phyloP scores from a whole-genome alignment of 2,888 invertebrate genomes.

The Eristalinus aeneus region DNA sequence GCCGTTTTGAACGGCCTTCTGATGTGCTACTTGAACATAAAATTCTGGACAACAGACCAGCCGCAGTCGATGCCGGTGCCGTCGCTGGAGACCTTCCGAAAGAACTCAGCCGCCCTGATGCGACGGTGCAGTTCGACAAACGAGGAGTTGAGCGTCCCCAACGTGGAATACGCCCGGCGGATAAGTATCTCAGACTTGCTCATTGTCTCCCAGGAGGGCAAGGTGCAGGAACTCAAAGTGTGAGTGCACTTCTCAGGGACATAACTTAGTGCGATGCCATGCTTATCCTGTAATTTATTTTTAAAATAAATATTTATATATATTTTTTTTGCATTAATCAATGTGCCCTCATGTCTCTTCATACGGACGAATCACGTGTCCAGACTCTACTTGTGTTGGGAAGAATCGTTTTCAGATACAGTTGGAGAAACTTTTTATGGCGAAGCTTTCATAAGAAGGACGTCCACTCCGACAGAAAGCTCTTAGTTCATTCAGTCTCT shows the following conservation, averaged over 20 bases:
- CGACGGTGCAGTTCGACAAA: conserved; percentile 73
- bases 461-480: not conserved
- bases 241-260: not conserved
- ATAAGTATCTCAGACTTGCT: conserved; percentile 77
- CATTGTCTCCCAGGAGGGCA: conserved; percentile 36
- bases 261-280: not conserved
- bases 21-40: conserved; percentile 76
- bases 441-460: not conserved
- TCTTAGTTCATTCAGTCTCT: not conserved
- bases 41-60: conserved; percentile 77
- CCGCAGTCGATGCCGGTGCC: conserved; percentile 75
- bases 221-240: conserved; percentile 8
- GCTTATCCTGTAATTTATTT: not conserved
- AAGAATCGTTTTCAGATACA: not conserved
- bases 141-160: not conserved
- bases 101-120: conserved; percentile 75
- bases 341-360: too few relatives aligned
- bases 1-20: conserved; percentile 76
- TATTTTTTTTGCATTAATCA: not conserved
- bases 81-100: conserved; percentile 76
- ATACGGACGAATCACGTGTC: too few relatives aligned
- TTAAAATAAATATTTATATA: not conserved
- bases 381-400: too few relatives aligned
- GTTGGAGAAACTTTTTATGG: not conserved
- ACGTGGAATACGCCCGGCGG: conserved; percentile 5